These are phyloP conservation scores for Poecilia velifera DNA, from an alignment of 2,797 vertebrate genomes.

Conservation along the genomic window DNA sequence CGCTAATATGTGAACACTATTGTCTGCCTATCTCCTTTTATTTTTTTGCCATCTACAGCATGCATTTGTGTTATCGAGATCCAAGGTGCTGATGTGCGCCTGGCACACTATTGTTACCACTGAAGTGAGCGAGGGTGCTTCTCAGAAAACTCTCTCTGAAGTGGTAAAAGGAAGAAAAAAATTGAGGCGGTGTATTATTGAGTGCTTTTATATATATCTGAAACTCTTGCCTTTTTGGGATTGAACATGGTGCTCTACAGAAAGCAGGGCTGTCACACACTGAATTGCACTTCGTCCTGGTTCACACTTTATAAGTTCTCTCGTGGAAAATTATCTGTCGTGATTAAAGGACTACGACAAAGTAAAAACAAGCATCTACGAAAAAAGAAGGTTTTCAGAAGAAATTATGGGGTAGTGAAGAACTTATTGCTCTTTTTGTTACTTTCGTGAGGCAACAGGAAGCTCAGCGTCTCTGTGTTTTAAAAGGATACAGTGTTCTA, in stretches of 20 bases:
- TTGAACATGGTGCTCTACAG: slow-evolving; percentile 26
- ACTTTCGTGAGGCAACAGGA: background rate
- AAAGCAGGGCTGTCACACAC: slow-evolving; percentile 45
- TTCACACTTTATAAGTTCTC: slow-evolving; percentile 50
- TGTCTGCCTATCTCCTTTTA: slow-evolving; percentile 5
- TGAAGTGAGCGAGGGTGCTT: slow-evolving; percentile 50
- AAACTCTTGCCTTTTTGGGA: slow-evolving; percentile 46
- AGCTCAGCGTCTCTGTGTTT: background rate
- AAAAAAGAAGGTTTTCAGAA: background rate
- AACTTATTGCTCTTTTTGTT: background rate
- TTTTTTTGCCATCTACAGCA: background rate
- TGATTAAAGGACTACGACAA: background rate
- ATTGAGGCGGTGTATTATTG: slow-evolving; percentile 37
- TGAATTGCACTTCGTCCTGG: slow-evolving; percentile 15
- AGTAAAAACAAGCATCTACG: background rate
- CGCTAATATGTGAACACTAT: slow-evolving; percentile 29
- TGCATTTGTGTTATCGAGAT: slow-evolving; percentile 30
- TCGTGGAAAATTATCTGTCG: slow-evolving; percentile 60
- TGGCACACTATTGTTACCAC: slow-evolving; percentile 57
- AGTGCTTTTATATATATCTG: slow-evolving; percentile 47
- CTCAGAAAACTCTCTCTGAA: slow-evolving; percentile 58
- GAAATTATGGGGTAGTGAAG: background rate
- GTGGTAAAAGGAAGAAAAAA: slow-evolving; percentile 37
- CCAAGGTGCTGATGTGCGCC: slow-evolving; percentile 39
- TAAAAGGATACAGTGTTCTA: background rate